Evolutionary conservation across 2,113 vertebrate species (phyloP), one percentile per base, ranked within the genome.

Genomic region (Brevimyrus niger): DNA sequence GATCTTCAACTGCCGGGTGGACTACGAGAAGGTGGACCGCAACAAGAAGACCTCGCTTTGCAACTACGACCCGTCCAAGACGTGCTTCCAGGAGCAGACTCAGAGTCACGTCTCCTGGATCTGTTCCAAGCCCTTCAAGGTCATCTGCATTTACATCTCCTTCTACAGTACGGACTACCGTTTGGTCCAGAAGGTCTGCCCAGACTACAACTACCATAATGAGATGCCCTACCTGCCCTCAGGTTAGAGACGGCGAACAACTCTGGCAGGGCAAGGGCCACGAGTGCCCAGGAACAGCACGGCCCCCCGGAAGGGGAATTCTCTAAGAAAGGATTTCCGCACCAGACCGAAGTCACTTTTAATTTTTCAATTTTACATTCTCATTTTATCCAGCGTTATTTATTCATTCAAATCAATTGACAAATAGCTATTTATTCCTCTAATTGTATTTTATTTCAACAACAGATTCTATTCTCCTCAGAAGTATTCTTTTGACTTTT

Each of bases 131-230:
- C 98, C 98, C 93, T 99, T 99, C 95, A 97, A 97, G 87, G 97
- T 98, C 85, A 98, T 99, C 92, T 99, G 98, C 13, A 97, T 99
- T 92, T 99, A 98, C 93, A 97, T 99, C 90, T 97, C 98, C 92
- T 99, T 99, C 96, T 98, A 99, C 93, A 99, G 98, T 94, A 97
- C 96, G 15, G 98, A 99, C 95, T 99, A 99, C 87, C 95, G 98
- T 92, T 96, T 99, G 93, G 98, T 98, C 93, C 98, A 99, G 94
- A 99, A 98, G 92, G 98, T 98, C 84, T 99, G 98, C 91, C 98
- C 98, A 3, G 98, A 99, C 94, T 98, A 99, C 94, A 97, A 98
- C 95, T 97, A 97, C 90, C 98, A 98, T 93, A 97, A 97, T 4
- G 97, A 97, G 80, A 97, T 97, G 76, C 97, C 98, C 93, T 97